These are phyloP conservation scores for Protaetia brevitarsis DNA, from an alignment of 1,140 invertebrate genomes.

Conservation along the genomic window DNA sequence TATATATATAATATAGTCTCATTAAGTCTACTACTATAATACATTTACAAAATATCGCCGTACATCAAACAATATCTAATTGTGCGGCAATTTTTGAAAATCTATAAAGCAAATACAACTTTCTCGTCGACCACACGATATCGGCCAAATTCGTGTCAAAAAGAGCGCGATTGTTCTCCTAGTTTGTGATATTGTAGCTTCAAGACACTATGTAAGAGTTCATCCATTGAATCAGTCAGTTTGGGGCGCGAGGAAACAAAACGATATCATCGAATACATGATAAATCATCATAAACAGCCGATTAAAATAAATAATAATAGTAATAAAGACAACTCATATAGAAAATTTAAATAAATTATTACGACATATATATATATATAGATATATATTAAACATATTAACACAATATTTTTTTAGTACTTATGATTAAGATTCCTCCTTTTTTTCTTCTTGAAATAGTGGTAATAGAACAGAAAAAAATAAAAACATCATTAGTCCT, in stretches of 20 bases:
- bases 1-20: no score
- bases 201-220: not conserved
- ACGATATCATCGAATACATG: not conserved
- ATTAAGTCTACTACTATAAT: not conserved
- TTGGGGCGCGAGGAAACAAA: not conserved
- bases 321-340: constrained; percentile 20
- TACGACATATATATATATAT: constrained; percentile 8
- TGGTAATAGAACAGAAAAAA: no score
- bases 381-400: constrained; percentile 19
- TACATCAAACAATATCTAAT: not conserved
- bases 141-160: no score
- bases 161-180: no score
- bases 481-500: constrained; percentile 39
- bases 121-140: no score
- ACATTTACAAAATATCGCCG: not conserved
- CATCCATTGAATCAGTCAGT: not conserved
- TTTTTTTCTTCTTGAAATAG: no score
- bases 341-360: constrained; percentile 24
- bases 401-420: constrained; percentile 34
- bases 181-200: no score
- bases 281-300: constrained; percentile 5
- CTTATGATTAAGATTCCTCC: constrained; percentile 30
- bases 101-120: not conserved
- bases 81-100: not conserved
- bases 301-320: constrained; percentile 25